Evolutionary conservation across 2,113 vertebrate species (phyloP).

Genomic region (Pandion haliaetus): DNA sequence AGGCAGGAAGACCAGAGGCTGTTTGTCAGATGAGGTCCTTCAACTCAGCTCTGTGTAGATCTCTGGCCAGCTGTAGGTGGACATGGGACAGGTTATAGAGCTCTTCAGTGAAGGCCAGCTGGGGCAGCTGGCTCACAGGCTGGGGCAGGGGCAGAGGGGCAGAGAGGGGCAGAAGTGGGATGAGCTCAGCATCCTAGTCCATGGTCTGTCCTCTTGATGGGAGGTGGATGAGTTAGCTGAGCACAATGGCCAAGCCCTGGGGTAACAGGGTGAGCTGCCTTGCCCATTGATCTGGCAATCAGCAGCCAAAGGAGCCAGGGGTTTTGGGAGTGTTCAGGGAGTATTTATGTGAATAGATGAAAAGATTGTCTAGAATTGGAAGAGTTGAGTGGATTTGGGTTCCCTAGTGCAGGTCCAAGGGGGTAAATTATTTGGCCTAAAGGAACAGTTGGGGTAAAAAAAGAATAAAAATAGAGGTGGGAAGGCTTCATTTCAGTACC

Average conservation of each 20-base stretch:
- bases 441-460: neutral
- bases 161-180: neutral
- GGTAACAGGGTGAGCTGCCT: accelerated
- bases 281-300: neutral
- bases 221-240: neutral
- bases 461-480: too few species aligned
- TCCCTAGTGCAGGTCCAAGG: neutral
- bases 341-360: neutral
- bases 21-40: neutral
- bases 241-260: neutral
- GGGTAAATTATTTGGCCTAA: neutral
- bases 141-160: neutral
- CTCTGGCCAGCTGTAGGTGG: neutral
- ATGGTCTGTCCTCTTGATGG: neutral
- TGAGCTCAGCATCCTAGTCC: neutral
- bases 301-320: neutral
- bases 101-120: neutral
- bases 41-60: neutral
- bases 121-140: neutral
- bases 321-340: neutral
- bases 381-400: neutral
- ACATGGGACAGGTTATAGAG: neutral
- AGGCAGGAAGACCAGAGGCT: neutral
- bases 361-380: neutral
- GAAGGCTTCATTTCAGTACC: neutral